Conservation (phyloP, 1,140 invertebrate genomes). For the Drosophila rufa region DNA sequence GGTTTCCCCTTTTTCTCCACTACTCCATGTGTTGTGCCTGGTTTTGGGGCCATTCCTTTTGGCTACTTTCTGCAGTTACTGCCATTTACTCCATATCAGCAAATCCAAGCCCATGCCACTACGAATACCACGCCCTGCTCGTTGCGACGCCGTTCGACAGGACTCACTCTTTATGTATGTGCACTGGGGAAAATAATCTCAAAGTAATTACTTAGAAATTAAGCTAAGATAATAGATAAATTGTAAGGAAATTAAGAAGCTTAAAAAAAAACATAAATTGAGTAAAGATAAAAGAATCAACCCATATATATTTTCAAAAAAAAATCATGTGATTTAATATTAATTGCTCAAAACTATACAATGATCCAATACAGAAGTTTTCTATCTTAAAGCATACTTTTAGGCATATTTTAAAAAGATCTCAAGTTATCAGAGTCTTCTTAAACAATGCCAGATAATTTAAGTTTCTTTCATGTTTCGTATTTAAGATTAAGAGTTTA, state of each 20-base stretch:
- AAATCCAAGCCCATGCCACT: constrained; percentile 41
- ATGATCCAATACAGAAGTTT: no score
- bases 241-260: not conserved
- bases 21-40: constrained; percentile 5
- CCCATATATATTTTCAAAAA: no score
- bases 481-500: no score
- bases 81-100: constrained; percentile 59
- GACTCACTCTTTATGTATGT: constrained; percentile 37
- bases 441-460: no score
- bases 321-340: no score
- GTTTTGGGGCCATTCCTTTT: constrained; percentile 43
- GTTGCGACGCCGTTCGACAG: constrained; percentile 45
- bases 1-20: not conserved
- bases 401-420: not conserved
- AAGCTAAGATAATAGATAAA: not conserved
- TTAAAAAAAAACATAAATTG: not conserved
- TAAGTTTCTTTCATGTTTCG: no score
- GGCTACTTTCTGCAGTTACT: constrained; percentile 56
- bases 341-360: not conserved
- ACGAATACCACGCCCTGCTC: constrained; percentile 39
- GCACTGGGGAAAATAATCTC: not conserved
- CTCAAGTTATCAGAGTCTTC: no score
- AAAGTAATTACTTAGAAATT: no score
- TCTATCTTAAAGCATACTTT: not conserved
- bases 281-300: no score